Percentiles rank a stretch among this genome's conserved stretches.
Evolutionary conservation across 2,797 vertebrate species (phyloP).

Genomic region (Mormyrops attenuatus): DNA sequence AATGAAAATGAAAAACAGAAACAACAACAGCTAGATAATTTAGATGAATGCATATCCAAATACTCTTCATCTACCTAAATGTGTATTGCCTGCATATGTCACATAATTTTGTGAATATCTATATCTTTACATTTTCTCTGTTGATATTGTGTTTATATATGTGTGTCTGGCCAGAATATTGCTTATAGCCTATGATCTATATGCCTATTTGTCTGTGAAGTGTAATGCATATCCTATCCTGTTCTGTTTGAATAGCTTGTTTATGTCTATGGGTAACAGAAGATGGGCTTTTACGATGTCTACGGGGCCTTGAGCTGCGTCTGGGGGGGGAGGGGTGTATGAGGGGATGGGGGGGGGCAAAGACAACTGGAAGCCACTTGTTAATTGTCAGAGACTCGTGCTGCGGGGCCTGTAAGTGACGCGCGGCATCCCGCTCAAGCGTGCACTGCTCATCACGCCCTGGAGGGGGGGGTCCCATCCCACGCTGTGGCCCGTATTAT

Average conservation of each 20-base stretch:
- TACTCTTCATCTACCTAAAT: not conserved
- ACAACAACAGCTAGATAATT: not conserved
- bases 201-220: not conserved
- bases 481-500: slow-evolving; percentile 58
- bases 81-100: not conserved
- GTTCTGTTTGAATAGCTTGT: not conserved
- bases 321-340: slow-evolving; percentile 32
- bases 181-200: not conserved
- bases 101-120: not conserved
- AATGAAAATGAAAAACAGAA: not conserved
- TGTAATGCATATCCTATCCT: not conserved
- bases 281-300: not conserved
- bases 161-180: not conserved
- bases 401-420: slow-evolving; percentile 59
- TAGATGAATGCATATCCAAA: not conserved
- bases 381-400: slow-evolving; percentile 67
- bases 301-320: slow-evolving; percentile 20
- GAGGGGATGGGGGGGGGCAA: slow-evolving; percentile 49
- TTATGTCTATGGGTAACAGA: not conserved
- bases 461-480: slow-evolving; percentile 47
- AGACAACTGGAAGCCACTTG: slow-evolving; percentile 66
- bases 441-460: slow-evolving; percentile 45
- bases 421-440: slow-evolving; percentile 53
- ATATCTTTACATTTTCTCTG: not conserved
- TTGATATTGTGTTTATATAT: not conserved